phyloP scores from a whole-genome alignment of 2,797 vertebrate genomes.

The Huso huso region DNA sequence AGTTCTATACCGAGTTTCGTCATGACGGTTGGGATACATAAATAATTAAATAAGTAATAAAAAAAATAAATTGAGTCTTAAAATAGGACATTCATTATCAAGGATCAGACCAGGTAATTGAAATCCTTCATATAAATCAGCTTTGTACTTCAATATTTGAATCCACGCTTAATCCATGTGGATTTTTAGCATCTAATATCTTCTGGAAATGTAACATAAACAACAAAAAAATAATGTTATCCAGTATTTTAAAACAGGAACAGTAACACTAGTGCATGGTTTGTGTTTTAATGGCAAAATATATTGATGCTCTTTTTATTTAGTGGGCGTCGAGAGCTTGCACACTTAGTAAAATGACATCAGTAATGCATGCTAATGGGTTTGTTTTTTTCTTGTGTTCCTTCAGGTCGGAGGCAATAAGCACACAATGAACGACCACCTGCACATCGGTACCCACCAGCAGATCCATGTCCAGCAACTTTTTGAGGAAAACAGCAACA shows the following conservation, averaged over 20 bases:
- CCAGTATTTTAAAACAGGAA: not conserved
- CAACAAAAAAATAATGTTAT: not conserved
- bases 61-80: conserved; percentile 5
- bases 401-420: conserved; percentile 78
- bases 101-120: not conserved
- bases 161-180: no score
- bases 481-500: conserved; percentile 92
- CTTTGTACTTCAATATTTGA: no score
- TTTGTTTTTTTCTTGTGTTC: conserved; percentile 13
- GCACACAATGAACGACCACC: conserved; percentile 83
- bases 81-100: not conserved
- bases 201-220: not conserved
- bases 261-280: not conserved
- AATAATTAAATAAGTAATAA: conserved; percentile 12
- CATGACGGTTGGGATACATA: not conserved
- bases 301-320: conserved; percentile 6
- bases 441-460: conserved; percentile 69
- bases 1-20: conserved; percentile 5
- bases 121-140: no score
- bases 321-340: no score
- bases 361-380: not conserved
- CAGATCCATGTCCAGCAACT: conserved; percentile 85
- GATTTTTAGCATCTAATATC: no score
- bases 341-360: not conserved
- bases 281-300: not conserved